Evolutionary conservation across 1,140 invertebrate genomes (phyloP), one percentile per base, ranked within the genome.

Genomic region (Samia ricini): DNA sequence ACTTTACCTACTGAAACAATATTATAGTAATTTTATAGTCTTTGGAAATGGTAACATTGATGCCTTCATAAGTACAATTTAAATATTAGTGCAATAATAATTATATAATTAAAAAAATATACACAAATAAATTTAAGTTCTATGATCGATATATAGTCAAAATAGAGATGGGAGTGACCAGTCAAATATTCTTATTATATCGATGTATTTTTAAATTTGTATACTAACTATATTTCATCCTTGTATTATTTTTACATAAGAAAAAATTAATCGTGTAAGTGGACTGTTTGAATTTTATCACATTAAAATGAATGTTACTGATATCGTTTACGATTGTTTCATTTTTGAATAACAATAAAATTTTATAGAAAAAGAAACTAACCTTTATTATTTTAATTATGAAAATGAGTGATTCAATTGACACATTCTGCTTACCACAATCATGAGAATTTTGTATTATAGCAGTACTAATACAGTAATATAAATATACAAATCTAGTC

Each of bases 211-310:
- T 52, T 5, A 52, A 18, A 19, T 52, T 5, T 18, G 10, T 52
- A 10, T 10, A 51, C 5, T 15, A 19, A 15, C 20, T 7, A 52
- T n/a, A 52, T 52, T 12, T 55, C 20, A n/a, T 21, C 23, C 8
- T 20, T 48, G 20, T 59, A 48, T 36, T 68, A n/a, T 56, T 58
- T 68, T 58, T 70, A 68, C 72, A 56, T 49, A 64, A 64, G 54
- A 67, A 56, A 59, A 71, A 48, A 61, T 52, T 61, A 71, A 70
- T 67, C 70, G 77, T 71, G 83, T 86, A 86, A 86, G 83, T 86
- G 81, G 82, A 86, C 79, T 85, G 83, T 85, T 86, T 74, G 78
- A 81, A 72, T 86, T 83, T 71, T 83, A 77, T 85, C 81, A 85
- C 82, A 86, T 82, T 85, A 83, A 85, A 86, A 24, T 54, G 61